phyloP scores from a whole-genome alignment of 2,113 vertebrate species.

The Poicephalus gulielmi region DNA sequence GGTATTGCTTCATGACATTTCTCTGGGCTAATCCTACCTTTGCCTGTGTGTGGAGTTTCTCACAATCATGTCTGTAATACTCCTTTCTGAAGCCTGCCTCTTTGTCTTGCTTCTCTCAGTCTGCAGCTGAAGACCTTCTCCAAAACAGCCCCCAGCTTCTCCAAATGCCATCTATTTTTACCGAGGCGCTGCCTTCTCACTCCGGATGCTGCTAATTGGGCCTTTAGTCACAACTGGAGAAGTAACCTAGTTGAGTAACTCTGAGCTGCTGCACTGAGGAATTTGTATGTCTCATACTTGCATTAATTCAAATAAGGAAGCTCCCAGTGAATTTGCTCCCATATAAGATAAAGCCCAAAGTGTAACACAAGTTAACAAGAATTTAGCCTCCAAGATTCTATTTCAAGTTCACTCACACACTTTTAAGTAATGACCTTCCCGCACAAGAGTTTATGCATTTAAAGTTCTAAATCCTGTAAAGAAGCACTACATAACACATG shows the following conservation, averaged over 20 bases:
- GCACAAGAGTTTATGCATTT: background rate
- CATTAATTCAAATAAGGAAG: background rate
- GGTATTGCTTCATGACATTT: background rate
- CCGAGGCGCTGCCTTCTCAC: constrained; percentile 9
- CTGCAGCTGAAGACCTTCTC: constrained; percentile 27
- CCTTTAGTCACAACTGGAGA: constrained; percentile 69
- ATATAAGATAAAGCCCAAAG: background rate
- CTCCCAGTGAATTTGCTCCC: background rate
- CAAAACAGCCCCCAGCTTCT: constrained; percentile 36
- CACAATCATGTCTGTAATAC: background rate
- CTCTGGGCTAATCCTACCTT: background rate
- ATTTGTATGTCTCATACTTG: background rate
- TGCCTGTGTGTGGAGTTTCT: background rate
- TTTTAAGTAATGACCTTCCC: background rate
- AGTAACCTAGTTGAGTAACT: constrained; percentile 46
- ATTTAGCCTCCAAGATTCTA: background rate
- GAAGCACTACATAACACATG: background rate
- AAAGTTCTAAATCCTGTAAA: background rate
- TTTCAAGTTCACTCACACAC: background rate
- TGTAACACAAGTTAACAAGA: background rate
- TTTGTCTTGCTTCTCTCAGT: background rate
- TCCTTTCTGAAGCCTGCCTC: background rate
- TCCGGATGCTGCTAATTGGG: constrained; percentile 62
- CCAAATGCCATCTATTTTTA: constrained; percentile 70
- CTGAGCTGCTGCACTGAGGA: background rate